Percentiles rank a stretch among this genome's conserved stretches.
These are phyloP conservation scores for Manis crassicaudata DNA, from an alignment of 2,797 vertebrate genomes.

Conservation along the genomic window DNA sequence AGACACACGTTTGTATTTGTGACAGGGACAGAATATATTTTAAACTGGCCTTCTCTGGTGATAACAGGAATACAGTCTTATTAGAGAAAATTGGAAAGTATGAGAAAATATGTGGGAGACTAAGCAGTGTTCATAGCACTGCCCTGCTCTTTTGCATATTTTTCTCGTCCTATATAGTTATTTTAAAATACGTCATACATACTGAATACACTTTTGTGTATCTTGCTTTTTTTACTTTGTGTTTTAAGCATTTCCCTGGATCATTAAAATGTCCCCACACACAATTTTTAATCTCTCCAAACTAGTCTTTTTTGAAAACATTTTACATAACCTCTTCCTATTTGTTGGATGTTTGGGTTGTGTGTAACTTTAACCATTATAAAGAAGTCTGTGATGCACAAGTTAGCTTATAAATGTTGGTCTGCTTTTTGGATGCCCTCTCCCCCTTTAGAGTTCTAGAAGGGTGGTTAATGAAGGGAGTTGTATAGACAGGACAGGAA, in stretches of 20 bases:
- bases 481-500: neutral
- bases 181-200: neutral
- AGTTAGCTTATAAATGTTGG: neutral
- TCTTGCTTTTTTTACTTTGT: conserved; percentile 12
- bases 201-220: neutral
- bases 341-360: neutral
- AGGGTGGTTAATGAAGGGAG: neutral
- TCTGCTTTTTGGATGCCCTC: neutral
- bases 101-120: neutral
- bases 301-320: neutral
- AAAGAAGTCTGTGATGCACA: neutral
- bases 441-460: neutral
- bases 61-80: conserved; percentile 16
- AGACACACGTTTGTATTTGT: neutral
- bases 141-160: neutral
- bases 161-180: neutral
- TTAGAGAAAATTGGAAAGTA: conserved; percentile 28
- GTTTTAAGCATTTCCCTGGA: neutral
- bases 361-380: neutral
- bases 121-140: neutral
- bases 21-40: conserved; percentile 35
- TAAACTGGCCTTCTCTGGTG: conserved; percentile 12
- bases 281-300: conserved; percentile 13
- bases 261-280: neutral
- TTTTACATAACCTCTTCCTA: neutral